Conservation (phyloP, 2,113 vertebrate species). For the Crotalus horridus region DNA sequence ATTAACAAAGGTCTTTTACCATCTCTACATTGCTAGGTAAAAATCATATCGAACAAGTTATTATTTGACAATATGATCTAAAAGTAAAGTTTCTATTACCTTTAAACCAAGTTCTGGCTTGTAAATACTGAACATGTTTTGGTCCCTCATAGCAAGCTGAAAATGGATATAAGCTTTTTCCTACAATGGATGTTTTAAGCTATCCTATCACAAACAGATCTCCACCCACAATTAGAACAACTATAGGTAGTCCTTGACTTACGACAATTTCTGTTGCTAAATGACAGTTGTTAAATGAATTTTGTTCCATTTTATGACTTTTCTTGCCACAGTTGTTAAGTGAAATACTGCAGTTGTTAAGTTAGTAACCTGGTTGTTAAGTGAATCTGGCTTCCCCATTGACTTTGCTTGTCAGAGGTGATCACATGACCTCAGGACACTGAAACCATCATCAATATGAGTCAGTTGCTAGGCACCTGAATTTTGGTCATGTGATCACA, state of each 20-base stretch:
- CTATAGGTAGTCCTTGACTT: background rate
- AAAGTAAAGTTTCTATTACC: background rate
- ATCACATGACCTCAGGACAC: too few species aligned
- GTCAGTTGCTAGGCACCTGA: too few species aligned
- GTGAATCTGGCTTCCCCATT: background rate
- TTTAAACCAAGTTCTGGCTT: background rate
- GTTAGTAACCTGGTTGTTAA: background rate
- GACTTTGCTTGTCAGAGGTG: too few species aligned
- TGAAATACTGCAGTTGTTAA: background rate
- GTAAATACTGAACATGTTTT: background rate
- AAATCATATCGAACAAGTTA: background rate
- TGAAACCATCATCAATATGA: too few species aligned
- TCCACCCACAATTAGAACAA: background rate
- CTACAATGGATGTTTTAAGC: background rate
- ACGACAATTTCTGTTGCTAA: background rate
- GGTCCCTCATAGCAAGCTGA: background rate
- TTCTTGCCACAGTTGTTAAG: background rate
- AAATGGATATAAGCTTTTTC: background rate
- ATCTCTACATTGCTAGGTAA: background rate
- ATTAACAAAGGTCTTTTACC: background rate
- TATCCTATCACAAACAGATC: background rate
- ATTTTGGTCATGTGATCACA: too few species aligned
- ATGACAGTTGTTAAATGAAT: too few species aligned
- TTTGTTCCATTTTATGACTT: too few species aligned
- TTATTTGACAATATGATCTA: background rate